Percentiles rank a stretch among this genome's conserved stretches.
Conservation (phyloP, 2,797 vertebrate species). For the Propithecus deckenii region DNA sequence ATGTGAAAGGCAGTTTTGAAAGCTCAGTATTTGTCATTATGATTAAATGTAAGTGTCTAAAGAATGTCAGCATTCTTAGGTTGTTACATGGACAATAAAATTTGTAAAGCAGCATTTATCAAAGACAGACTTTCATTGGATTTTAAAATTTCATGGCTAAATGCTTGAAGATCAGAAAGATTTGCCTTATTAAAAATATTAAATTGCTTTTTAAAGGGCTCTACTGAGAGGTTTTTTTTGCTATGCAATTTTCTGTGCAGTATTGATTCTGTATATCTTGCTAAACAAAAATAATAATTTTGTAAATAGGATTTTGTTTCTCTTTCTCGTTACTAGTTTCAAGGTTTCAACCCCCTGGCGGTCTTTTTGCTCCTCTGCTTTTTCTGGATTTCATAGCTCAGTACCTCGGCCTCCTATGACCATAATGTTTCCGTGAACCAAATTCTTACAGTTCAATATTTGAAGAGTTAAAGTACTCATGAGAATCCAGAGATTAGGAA, state of each 20-base stretch:
- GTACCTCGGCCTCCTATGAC: neutral
- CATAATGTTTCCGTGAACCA: neutral
- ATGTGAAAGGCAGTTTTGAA: conserved; percentile 33
- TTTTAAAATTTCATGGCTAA: conserved; percentile 66
- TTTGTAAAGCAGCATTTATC: conserved; percentile 53
- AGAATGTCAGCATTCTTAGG: conserved; percentile 54
- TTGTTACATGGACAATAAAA: conserved; percentile 64
- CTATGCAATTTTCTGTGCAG: conserved; percentile 67
- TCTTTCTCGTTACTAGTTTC: conserved; percentile 17
- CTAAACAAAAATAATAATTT: conserved; percentile 68
- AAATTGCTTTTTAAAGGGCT: conserved; percentile 69
- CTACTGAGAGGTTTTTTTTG: conserved; percentile 46
- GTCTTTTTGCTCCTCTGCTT: neutral
- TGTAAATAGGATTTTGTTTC: conserved; percentile 43
- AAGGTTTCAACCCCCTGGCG: neutral
- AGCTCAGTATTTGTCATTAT: conserved; percentile 16
- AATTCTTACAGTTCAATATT: conserved; percentile 18
- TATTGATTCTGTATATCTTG: conserved; percentile 66
- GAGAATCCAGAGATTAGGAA: conserved; percentile 43
- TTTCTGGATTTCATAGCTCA: neutral
- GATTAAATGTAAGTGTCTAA: conserved; percentile 55
- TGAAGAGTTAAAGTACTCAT: conserved; percentile 43
- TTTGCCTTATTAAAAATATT: conserved; percentile 77
- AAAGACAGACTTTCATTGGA: conserved; percentile 45
- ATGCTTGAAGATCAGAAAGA: conserved; percentile 53